Evolutionary conservation across 2,113 vertebrate genomes (phyloP), one percentile per base, ranked within the genome.

Genomic region (Bubo scandiacus): DNA sequence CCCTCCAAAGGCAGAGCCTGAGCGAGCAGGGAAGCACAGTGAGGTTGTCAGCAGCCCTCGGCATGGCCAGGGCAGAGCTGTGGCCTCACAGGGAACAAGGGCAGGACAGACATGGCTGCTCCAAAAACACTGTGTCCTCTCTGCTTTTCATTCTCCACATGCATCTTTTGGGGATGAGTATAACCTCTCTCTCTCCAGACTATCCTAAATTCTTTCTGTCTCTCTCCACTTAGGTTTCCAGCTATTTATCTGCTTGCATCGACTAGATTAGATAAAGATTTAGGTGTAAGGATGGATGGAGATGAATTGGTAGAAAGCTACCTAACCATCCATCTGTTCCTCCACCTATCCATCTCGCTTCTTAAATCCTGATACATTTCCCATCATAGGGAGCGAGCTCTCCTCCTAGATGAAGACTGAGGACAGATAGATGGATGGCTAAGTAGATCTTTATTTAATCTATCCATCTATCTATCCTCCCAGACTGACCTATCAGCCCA

Each of bases 391-490:
- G 36, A 86, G 82, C 0, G 1, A 94, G 81, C 77, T 92, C 78
- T 91, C 52, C 89, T 95, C 81, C 57, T 19, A 12, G 57, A 47
- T 89, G 89, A 75, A 85, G 84, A 57, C 78, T 27, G 93, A 85
- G 90, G 75, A 82, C 84, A 87, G 93, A 70, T 79, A 52, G 93
- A 93, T 94, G 93, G 87, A 80, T 85, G 87, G 49, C 66, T 90
- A 90, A 91, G 92, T 81, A 92, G 93, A 82, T 95, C 90, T 96
- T 94, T 87, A 93, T 95, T 95, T 92, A 92, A 94, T 80, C 89
- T 86, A 65, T 90, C 94, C 86, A 77, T 95, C 95, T 81, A 94
- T 89, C 96, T 78, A 49, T 49, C 83, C 87, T 92, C 87, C 49
- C 70, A 68, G 65, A 72, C 88, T 90, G 80, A 96, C 96, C 92